Evolutionary conservation across 2,113 vertebrate genomes (phyloP).

Genomic region (Proterorhinus semilunaris): DNA sequence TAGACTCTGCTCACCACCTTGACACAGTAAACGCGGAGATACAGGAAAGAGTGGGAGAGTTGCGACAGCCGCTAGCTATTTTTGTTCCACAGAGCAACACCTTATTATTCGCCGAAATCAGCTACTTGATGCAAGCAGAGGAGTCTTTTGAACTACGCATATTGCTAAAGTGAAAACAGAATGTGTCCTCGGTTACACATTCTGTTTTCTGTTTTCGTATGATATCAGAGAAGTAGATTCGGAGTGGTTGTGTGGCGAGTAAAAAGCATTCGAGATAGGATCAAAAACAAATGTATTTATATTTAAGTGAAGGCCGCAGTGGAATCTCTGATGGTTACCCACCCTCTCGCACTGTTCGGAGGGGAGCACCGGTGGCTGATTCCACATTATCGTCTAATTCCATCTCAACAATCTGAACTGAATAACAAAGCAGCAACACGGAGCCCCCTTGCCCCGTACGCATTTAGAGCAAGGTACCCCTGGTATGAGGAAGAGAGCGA

Average conservation of each 20-base stretch:
- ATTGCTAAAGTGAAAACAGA: conserved; percentile 39
- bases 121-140: conserved; percentile 39
- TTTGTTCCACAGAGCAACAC: conserved; percentile 29
- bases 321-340: conserved; percentile 52
- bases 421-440: conserved; percentile 41
- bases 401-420: conserved; percentile 37
- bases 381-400: conserved; percentile 56
- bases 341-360: conserved; percentile 33
- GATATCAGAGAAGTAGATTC: conserved; percentile 46
- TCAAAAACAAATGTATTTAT: conserved; percentile 63
- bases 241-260: conserved; percentile 22
- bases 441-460: conserved; percentile 11
- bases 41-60: conserved; percentile 41
- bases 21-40: conserved; percentile 38
- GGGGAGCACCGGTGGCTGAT: conserved; percentile 42
- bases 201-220: conserved; percentile 1
- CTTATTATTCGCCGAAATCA: conserved; percentile 48
- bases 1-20: conserved; percentile 36
- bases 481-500: conserved; percentile 9
- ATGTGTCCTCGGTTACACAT: conserved; percentile 53
- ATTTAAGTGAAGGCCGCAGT: conserved; percentile 27
- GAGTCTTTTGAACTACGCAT: conserved; percentile 46
- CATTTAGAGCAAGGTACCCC: conserved; percentile 29
- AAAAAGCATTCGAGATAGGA: conserved; percentile 38
- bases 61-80: conserved; percentile 33